A percentile compares a stretch with the other conserved stretches of the same genome.
Conservation (phyloP, 2,113 vertebrate species). For the Pterocles burchelli region DNA sequence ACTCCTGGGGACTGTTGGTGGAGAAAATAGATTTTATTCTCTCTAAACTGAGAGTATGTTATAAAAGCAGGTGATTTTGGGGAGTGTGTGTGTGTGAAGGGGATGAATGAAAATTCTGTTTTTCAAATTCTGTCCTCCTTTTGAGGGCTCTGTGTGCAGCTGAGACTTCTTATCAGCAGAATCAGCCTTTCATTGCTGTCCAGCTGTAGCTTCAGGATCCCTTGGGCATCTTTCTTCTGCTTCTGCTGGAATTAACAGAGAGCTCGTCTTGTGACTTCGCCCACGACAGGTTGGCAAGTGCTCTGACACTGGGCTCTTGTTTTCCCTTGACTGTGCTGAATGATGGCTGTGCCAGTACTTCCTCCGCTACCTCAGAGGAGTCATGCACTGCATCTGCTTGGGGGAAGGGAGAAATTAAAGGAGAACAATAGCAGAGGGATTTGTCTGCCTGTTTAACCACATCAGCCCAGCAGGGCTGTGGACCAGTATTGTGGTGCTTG, state of each 20-base stretch:
- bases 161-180: neutral
- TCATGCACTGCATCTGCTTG: neutral
- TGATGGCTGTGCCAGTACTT: neutral
- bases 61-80: neutral
- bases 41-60: neutral
- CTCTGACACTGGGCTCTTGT: slow-evolving; percentile 35
- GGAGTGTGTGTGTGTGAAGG: neutral
- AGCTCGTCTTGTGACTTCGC: slow-evolving; percentile 7
- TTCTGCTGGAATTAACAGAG: neutral
- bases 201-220: neutral
- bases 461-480: neutral
- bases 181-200: neutral
- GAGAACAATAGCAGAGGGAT: neutral
- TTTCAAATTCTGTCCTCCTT: neutral
- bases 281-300: neutral
- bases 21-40: neutral
- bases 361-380: neutral
- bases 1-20: neutral
- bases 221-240: neutral
- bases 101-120: neutral
- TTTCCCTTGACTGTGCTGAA: neutral
- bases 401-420: neutral
- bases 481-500: neutral
- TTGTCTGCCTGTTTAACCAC: neutral
- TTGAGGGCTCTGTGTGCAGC: neutral